Conservation (phyloP, 1,140 invertebrate genomes). For the Drosophila ogumai region DNA sequence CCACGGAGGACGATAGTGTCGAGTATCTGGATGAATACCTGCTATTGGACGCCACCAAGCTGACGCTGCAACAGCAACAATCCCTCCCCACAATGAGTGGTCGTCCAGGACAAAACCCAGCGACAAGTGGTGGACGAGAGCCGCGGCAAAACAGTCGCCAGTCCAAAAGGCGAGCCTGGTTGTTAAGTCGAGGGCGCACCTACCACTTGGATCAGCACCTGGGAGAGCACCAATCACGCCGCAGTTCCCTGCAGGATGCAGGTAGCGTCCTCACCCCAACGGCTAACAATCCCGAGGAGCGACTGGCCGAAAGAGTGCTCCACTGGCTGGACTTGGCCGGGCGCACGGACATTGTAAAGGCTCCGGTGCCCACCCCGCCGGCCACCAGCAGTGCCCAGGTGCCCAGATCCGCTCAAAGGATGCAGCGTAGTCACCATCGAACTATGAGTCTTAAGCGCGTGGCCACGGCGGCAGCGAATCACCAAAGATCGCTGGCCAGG, state of each 20-base stretch:
- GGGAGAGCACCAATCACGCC: conserved; percentile 56
- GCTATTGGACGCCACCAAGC: conserved; percentile 69
- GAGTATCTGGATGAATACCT: conserved; percentile 64
- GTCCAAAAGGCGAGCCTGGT: conserved; percentile 61
- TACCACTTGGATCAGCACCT: conserved; percentile 58
- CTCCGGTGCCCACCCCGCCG: conserved; percentile 6
- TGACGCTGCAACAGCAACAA: conserved; percentile 61
- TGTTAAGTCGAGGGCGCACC: conserved; percentile 55
- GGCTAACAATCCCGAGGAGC: conserved; percentile 74
- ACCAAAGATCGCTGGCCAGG: conserved; percentile 33
- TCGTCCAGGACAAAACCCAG: conserved; percentile 12
- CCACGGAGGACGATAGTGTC: conserved; percentile 39
- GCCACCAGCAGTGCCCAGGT: conserved; percentile 35
- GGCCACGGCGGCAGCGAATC: conserved; percentile 32
- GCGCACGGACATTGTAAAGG: conserved; percentile 61
- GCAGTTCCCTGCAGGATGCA: conserved; percentile 74
- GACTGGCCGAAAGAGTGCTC: conserved; percentile 77
- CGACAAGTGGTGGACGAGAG: conserved; percentile 5
- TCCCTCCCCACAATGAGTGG: conserved; percentile 25
- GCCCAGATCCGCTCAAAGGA: conserved; percentile 37
- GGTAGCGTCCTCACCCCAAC: conserved; percentile 10
- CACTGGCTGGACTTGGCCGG: conserved; percentile 82
- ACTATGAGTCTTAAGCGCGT: conserved; percentile 45
- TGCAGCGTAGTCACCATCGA: conserved; percentile 42
- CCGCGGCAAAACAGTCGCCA: conserved; percentile 42